Evolutionary conservation across 2,113 vertebrate genomes (phyloP).

Genomic region (Forbesichthys agassizii): DNA sequence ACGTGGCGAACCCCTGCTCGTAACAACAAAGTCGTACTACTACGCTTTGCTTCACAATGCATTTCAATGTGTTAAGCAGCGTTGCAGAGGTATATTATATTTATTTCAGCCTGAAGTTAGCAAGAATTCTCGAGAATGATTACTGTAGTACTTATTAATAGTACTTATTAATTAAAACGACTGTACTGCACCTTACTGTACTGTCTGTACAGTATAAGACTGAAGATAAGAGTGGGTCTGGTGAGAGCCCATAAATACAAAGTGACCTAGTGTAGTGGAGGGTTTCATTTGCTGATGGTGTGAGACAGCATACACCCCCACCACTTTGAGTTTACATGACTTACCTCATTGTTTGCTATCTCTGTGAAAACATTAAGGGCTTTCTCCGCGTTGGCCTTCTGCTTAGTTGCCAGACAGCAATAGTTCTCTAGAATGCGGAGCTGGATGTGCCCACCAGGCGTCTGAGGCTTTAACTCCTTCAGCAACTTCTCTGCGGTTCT

Average conservation of each 20-base stretch:
- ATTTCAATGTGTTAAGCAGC: too few relatives aligned
- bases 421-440: conserved; percentile 92
- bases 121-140: too few relatives aligned
- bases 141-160: too few relatives aligned
- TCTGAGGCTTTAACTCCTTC: conserved; percentile 94
- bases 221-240: background rate
- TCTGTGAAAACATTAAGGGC: conserved; percentile 89
- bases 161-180: too few relatives aligned
- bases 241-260: background rate
- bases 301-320: conserved; percentile 16
- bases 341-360: conserved; percentile 89
- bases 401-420: conserved; percentile 91
- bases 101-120: too few relatives aligned
- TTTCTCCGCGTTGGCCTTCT: conserved; percentile 89
- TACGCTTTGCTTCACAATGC: too few relatives aligned
- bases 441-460: conserved; percentile 84
- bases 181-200: too few relatives aligned
- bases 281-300: conserved; percentile 30
- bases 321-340: conserved; percentile 50
- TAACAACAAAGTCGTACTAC: too few relatives aligned
- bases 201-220: too few relatives aligned
- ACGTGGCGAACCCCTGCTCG: too few relatives aligned
- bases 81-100: too few relatives aligned
- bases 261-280: background rate
- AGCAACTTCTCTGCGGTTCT: conserved; percentile 95